These are phyloP conservation scores for Pycnonotus jocosus DNA, from an alignment of 2,113 vertebrate genomes.

Conservation along the genomic window DNA sequence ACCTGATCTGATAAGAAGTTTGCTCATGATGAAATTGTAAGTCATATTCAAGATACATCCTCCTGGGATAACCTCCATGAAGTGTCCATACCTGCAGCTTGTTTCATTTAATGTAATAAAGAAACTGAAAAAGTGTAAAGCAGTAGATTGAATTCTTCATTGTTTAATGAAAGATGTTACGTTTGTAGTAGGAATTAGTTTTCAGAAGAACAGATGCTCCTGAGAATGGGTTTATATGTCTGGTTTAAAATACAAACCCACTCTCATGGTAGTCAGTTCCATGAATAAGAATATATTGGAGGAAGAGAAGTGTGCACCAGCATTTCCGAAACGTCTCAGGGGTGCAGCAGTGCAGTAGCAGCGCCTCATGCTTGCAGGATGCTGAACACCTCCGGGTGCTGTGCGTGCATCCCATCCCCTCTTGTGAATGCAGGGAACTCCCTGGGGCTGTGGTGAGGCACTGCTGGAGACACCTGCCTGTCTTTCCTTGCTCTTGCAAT, in stretches of 20 bases:
- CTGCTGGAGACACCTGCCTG: not conserved
- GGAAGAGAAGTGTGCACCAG: not conserved
- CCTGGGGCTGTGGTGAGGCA: not conserved
- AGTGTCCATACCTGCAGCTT: not conserved
- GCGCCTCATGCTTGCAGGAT: rapidly evolving
- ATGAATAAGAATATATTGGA: rapidly evolving
- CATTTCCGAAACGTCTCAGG: not conserved
- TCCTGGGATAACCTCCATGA: not conserved
- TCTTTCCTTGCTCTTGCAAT: not conserved
- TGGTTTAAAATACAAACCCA: not conserved
- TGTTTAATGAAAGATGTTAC: not conserved
- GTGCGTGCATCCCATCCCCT: not conserved
- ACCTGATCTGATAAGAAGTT: not conserved
- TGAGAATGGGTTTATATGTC: not conserved
- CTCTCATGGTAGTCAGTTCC: not conserved
- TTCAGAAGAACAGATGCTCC: not conserved
- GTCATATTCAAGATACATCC: rapidly evolving
- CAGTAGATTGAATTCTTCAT: not conserved
- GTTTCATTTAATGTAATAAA: not conserved
- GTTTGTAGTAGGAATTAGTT: not conserved
- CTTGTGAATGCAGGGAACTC: not conserved
- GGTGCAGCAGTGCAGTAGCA: not conserved
- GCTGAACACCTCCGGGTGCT: rapidly evolving
- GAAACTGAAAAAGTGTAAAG: not conserved
- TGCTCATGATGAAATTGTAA: not conserved